Base-by-base conservation (phyloP, 2,113 vertebrate genomes). In the Hydropotes inermis region DNA sequence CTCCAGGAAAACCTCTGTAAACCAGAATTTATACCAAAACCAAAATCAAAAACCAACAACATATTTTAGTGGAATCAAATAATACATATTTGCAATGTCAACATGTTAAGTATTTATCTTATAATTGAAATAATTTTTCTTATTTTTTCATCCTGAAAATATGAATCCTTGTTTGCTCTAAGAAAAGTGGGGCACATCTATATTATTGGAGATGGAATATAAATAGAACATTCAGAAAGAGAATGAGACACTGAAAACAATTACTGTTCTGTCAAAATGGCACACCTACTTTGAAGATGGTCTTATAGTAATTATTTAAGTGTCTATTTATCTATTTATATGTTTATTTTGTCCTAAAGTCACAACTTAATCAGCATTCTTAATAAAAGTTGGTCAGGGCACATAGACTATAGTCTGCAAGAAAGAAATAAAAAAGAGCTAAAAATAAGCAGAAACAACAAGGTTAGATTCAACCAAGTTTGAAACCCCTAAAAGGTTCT, bases 111-210 rank as follows among this genome's bases (percentile, higher is more conserved):
- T 84, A 79, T 4, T 84, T 70, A 61, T 88, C 85, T 87, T 54
- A 93, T 60, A 91, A 89, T 67, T 95, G 30, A 89, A 90, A n/a
- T 54, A 78, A 81, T n/a, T 54, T 25, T 85, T 95, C 47, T 92
- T 7, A 84, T 67, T 92, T 96, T 96, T 83, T 19, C 1, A 79
- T 43, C 6, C 21, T 76, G 5, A 89, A 89, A 81, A 92, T 92
- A 47, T 45, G 25, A 93, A 90, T 30, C 11, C 27, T 70, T 89
- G 30, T 8, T 82, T 94, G 7, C 2, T 50, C 39, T 95, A 82
- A 67, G 94, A 39, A 85, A 89, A 91, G 12, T 92, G 14, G 50
- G 93, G 1, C 57, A 90, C 21, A 91, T 84, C 21, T 96, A 52
- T 81, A 84, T 58, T 79, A 92, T 12, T 78, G 25, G 12, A 97